Evolutionary conservation across 2,797 vertebrate genomes (phyloP).

Genomic region (Acanthurus tractus): DNA sequence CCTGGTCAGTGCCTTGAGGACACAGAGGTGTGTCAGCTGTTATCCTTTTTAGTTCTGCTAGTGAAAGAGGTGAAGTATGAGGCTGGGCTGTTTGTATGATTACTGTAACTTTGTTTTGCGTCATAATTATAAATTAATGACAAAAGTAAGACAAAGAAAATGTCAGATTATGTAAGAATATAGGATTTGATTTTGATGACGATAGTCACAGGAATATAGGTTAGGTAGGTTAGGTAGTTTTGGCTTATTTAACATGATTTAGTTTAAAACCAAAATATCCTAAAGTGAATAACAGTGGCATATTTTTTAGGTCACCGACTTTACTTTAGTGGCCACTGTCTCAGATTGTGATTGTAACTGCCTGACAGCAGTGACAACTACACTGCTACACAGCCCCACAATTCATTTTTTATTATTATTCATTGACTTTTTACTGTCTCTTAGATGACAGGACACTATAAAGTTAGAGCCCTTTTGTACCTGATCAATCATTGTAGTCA

Average conservation of each 20-base stretch:
- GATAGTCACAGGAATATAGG: neutral
- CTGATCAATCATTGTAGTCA: neutral
- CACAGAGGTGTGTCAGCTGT: slow-evolving; percentile 46
- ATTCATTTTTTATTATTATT: no score
- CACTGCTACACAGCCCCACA: no score
- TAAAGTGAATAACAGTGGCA: no score
- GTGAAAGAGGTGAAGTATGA: neutral
- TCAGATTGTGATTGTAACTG: no score
- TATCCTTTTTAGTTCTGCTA: slow-evolving; percentile 18
- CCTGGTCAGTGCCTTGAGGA: slow-evolving; percentile 19
- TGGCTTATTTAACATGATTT: no score
- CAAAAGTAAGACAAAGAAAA: neutral
- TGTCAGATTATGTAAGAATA: no score
- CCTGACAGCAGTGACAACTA: no score
- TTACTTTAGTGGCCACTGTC: no score
- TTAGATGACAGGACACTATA: neutral
- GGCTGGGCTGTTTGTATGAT: slow-evolving; percentile 5
- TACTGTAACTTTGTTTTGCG: neutral
- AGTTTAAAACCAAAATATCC: no score
- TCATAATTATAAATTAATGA: no score
- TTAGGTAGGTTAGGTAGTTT: neutral
- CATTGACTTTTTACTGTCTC: no score
- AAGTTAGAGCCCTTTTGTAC: neutral
- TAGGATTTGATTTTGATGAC: neutral
- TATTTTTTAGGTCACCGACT: no score